These are phyloP conservation scores for Tenthredo notha DNA, from an alignment of 2,888 invertebrate species.

Conservation along the genomic window DNA sequence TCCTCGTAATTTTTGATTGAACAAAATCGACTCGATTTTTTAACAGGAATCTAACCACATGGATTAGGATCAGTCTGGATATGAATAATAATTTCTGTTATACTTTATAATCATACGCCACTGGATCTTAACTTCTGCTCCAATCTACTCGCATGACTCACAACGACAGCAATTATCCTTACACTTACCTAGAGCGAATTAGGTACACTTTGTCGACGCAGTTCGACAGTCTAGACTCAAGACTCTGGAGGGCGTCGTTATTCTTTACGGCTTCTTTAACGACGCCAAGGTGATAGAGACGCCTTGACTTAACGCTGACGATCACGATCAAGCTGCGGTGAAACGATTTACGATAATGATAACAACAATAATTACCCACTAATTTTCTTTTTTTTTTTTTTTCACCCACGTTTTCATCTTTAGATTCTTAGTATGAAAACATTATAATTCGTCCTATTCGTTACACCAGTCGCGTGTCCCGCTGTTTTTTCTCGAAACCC, in stretches of 20 bases:
- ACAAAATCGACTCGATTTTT: not conserved
- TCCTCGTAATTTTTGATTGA: not conserved
- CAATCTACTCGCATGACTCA: constrained; percentile 35
- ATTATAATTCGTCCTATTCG: constrained; percentile 13
- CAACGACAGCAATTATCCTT: constrained; percentile 25
- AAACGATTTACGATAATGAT: not conserved
- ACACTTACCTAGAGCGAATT: constrained; percentile 31
- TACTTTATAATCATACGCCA: not conserved
- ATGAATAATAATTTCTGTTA: not conserved
- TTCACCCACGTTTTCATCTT: too few relatives aligned
- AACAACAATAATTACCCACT: not conserved
- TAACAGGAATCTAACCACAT: not conserved
- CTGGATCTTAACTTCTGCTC: not conserved
- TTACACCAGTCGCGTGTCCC: constrained; percentile 31
- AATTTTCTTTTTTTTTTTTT: not conserved
- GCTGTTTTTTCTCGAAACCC: constrained; percentile 5
- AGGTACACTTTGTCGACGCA: constrained; percentile 19
- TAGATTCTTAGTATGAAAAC: too few relatives aligned
- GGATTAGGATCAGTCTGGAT: not conserved
- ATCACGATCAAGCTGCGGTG: not conserved
- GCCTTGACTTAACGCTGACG: not conserved
- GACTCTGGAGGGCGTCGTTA: constrained; percentile 38
- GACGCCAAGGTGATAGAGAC: constrained; percentile 28
- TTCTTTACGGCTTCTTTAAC: constrained; percentile 28
- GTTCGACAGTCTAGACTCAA: constrained; percentile 29